Evolutionary conservation across 2,797 vertebrate genomes (phyloP), one percentile per base, ranked within the genome.

Genomic region (Parauchenoglanis ngamensis): DNA sequence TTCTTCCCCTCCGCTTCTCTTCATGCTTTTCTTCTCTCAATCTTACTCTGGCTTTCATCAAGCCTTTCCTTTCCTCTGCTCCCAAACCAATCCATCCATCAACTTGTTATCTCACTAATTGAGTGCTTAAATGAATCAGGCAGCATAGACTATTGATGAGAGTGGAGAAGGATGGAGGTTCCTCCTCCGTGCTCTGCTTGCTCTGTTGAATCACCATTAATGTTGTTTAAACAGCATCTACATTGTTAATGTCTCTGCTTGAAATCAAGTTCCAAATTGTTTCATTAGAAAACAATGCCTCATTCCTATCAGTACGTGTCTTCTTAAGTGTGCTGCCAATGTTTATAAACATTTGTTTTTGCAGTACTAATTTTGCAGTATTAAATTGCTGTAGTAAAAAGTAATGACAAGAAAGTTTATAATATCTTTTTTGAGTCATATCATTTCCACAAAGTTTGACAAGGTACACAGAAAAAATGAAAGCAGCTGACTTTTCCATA

Each of bases 91-190:
- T 79, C 81, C 73, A 86, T 90, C 86, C 82, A 85, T 89, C 83
- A 80, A 81, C 78, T 75, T 89, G 84, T 89, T 88, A 88, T 90
- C 82, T 85, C 68, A 73, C 73, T 90, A 89, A 89, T 86, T 88
- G 86, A 89, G 86, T 83, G 79, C 65, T 88, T 89, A 90, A 89
- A 85, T 90, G 86, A 90, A 89, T 88, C 86, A 89, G 84, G 28
- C 46, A 19, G 85, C 63, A 23, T 79, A 81, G 86, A 75, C 83
- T 79, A 49, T 46, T 83, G 86, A 84, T 68, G 83, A 75, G 86
- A 79, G 65, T 31, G n/a, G 82, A 31, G 63, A 81, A 90, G 83
- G 86, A 84, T 85, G 49, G 68, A 54, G 31, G 25, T 61, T 79
- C 54, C 83, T 87, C 83, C 86, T 73, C 7, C 81, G 85, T 35